Percentiles rank a stretch among this genome's conserved stretches.
These are phyloP conservation scores for Tenthredo distinguenda DNA, from an alignment of 2,888 invertebrate species.

Conservation along the genomic window DNA sequence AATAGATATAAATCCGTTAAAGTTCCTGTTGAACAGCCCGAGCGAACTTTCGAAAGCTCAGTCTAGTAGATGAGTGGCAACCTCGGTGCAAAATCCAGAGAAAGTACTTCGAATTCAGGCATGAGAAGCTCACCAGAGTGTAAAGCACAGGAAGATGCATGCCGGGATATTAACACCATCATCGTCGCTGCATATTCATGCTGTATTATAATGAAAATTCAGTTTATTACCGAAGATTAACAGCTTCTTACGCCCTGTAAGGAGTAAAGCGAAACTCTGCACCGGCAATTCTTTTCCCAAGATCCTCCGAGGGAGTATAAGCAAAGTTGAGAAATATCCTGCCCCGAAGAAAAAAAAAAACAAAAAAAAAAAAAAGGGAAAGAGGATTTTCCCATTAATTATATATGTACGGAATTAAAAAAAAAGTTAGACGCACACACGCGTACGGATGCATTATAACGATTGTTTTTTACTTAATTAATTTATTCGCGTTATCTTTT, in stretches of 20 bases:
- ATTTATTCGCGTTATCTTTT: constrained; percentile 72
- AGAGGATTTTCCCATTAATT: no score
- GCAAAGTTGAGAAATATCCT: no score
- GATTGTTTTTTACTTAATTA: constrained; percentile 63
- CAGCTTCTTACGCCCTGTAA: constrained; percentile 75
- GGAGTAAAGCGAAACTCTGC: not conserved
- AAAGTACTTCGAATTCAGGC: constrained; percentile 76
- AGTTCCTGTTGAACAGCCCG: not conserved
- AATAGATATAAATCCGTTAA: constrained; percentile 16
- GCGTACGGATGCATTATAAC: not conserved
- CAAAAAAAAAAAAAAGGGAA: not conserved
- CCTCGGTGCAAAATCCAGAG: constrained; percentile 72
- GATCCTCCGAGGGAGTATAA: not conserved
- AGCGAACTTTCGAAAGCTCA: constrained; percentile 39
- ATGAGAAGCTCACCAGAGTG: constrained; percentile 74
- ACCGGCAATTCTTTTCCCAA: not conserved
- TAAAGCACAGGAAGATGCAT: constrained; percentile 78
- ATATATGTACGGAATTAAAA: no score
- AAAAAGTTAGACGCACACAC: not conserved
- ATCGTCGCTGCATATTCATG: constrained; percentile 79
- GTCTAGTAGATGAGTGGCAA: constrained; percentile 58
- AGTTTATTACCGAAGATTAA: constrained; percentile 79
- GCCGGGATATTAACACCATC: constrained; percentile 78
- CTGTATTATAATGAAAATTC: constrained; percentile 78
- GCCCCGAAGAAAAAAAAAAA: not conserved